Base-by-base conservation (phyloP, 1,140 invertebrate genomes). In the Hypsibius dujardini region DNA sequence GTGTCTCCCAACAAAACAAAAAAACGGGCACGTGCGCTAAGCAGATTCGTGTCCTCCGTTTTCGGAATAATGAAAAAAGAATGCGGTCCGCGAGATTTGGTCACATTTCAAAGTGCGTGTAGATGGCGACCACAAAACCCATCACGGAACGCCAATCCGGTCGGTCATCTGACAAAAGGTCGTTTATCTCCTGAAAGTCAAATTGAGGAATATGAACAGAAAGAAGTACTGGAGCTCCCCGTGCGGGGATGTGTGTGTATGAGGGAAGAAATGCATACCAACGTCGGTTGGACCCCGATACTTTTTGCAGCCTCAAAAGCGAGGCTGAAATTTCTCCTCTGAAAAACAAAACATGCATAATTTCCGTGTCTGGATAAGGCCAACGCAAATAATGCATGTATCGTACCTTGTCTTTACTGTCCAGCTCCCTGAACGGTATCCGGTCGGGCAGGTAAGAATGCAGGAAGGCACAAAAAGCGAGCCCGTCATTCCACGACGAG, bases 101-200 rank as follows among this genome's bases (percentile, higher is more conserved):
- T 28, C 47, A 78, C 40, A 77, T 78, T 75, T 84, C 83, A 76
- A 84, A 84, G 74, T 82, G 80, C 72, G 79, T 81, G 81, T 93
- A 95, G 75, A 95, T 91, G 72, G 87, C 87, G 69, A 90, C 93
- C 46, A 95, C 89, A 77, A 95, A 95, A 1, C 86, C 84, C 89
- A 95, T 93, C 2, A 95, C 89, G 77, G 89, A 87, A 78, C 92
- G 90, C 92, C 92, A 95, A 79, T 94, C 90, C 1, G 92, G 92
- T 71, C 91, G 81, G 79, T 95, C 92, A 74, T 89, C 85, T 76
- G 89, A 87, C 74, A 91, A 88, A 90, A 95, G 92, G 73, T 94
- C 91, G 76, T 87, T 88, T 70, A 94, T 89, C 78, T 92, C 91
- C 90, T 94, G 28, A 28, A 28, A 28, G 28, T 28, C 28, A 28